These are phyloP conservation scores for Conger conger DNA, from an alignment of 2,113 vertebrate species.

Conservation along the genomic window DNA sequence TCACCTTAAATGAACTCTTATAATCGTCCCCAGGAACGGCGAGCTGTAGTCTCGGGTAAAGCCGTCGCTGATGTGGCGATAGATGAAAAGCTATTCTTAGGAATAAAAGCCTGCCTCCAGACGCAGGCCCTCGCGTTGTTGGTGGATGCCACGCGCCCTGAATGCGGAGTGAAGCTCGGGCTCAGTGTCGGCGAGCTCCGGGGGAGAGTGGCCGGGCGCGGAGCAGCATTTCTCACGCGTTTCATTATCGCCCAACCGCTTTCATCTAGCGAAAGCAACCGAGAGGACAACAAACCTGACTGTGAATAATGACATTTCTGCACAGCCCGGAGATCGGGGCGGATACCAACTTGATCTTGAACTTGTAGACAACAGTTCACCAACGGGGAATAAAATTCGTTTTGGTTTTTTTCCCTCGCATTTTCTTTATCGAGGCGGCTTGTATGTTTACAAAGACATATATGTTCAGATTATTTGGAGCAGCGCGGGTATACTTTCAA, in stretches of 20 bases:
- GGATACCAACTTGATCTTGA: conserved; percentile 8
- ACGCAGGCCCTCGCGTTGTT: conserved; percentile 17
- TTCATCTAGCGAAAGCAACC: conserved; percentile 5
- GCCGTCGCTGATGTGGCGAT: conserved; percentile 42
- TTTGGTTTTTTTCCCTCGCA: background rate
- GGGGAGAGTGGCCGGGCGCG: background rate
- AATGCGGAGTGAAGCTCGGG: background rate
- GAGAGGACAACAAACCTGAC: conserved; percentile 2
- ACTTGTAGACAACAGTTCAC: conserved; percentile 4
- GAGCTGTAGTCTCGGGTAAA: conserved; percentile 6
- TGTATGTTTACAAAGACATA: background rate
- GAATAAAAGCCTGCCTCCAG: conserved; percentile 41
- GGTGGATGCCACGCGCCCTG: conserved; percentile 1
- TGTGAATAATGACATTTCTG: background rate
- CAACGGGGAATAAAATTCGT: background rate
- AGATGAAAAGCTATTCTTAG: conserved; percentile 53
- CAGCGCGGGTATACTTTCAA: background rate
- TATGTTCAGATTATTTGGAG: background rate
- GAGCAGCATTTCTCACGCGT: conserved; percentile 3
- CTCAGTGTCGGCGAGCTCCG: conserved; percentile 7
- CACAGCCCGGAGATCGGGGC: background rate
- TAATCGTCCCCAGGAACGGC: conserved; percentile 24
- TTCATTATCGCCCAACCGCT: background rate
- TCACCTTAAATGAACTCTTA: conserved; percentile 39
- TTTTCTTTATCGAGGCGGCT: background rate